Base-by-base conservation (phyloP, 2,797 vertebrate genomes). In the Leptodactylus fallax region DNA sequence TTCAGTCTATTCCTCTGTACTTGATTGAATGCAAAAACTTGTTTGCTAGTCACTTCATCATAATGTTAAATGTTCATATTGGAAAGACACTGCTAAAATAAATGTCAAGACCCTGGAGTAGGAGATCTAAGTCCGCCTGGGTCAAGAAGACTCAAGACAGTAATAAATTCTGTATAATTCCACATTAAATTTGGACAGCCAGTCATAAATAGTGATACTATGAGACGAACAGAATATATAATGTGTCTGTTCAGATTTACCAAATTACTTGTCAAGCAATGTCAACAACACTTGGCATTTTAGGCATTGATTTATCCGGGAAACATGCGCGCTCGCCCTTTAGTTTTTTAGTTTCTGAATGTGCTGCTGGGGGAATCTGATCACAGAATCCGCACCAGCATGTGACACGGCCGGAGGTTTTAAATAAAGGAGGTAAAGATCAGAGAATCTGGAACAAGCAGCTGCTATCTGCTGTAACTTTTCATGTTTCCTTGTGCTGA, bases 381-480 rank as follows among this genome's bases (percentile, higher is more conserved):
- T 76, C 55, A 61, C 12, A 85, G 36, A 47, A 76, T 81, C 11
- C 6, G 58, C 47, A 23, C 10, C 79, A 17, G 58, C 19, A 81
- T 85, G 69, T 85, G 71, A 77, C 72, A 85, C 13, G 58, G 72
- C 72, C 72, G 49, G 58, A 78, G 72, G 58, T 51, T 85, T 77
- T 78, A 78, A 21, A 85, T 63, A 60, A 85, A 78, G 58, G 61
- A 77, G 83, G 83, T 13, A 21, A 77, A 76, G 83, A 85, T 85
- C 72, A 85, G n/a, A 78, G 45, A 36, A 77, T 65, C n/a, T 51
- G 58, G 72, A 76, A 85, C n/a, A 61, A 47, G 56, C 27, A 60
- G 7, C 21, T 27, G 71, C 36, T 77, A 85, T 85, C 56, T 27
- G 56, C 83, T 14, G 13, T 65, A 61, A 77, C 72, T 77, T 85